Conservation (phyloP, 2,797 vertebrate genomes). For the Lophotriccus pileatus region DNA sequence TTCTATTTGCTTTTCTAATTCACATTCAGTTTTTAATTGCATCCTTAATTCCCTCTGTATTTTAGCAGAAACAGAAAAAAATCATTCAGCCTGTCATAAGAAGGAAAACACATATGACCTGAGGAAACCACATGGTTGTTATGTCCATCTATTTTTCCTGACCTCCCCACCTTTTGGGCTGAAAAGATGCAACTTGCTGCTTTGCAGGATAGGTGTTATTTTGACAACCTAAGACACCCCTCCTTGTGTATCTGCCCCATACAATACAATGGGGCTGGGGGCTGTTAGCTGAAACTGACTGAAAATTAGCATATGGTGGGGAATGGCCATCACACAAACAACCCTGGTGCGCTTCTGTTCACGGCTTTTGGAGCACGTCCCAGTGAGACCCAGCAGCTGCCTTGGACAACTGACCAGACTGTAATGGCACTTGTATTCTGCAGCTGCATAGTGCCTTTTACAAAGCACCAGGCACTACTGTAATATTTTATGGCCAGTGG, state of each 20-base stretch:
- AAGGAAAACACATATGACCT: not conserved
- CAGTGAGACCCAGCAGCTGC: not conserved
- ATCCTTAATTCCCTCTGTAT: not conserved
- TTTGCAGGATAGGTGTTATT: not conserved
- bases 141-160: not conserved
- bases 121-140: not conserved
- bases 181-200: not conserved
- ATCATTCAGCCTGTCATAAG: not conserved
- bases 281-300: not conserved
- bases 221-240: not conserved
- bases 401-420: not conserved
- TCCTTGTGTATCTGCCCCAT: not conserved
- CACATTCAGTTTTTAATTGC: not conserved
- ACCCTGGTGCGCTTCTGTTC: not conserved
- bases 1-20: not conserved
- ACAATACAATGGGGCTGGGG: not conserved
- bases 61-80: not conserved
- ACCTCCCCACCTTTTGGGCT: not conserved
- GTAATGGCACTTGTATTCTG: not conserved
- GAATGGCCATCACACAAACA: not conserved
- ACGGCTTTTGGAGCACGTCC: fast-evolving
- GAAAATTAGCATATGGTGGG: not conserved
- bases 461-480: not conserved
- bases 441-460: not conserved
- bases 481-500: not conserved